These are phyloP conservation scores for Empidonax traillii DNA, from an alignment of 2,113 vertebrate species.

Conservation along the genomic window DNA sequence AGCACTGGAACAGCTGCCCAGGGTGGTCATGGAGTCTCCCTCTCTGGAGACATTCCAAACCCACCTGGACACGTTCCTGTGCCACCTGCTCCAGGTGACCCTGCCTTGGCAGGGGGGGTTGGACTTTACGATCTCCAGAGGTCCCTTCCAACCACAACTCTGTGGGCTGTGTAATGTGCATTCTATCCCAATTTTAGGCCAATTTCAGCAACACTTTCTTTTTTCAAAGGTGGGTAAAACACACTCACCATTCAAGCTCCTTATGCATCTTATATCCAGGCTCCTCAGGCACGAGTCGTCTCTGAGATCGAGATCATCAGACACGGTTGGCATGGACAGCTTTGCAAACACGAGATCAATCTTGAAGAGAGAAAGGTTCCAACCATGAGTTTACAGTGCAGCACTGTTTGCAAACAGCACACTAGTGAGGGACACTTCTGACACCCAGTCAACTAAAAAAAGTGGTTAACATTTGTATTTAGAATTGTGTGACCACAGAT, in stretches of 20 bases:
- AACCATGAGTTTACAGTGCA: not conserved
- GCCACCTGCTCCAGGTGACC: not conserved
- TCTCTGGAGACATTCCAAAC: not conserved
- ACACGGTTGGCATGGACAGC: constrained; percentile 86
- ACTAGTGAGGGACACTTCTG: not conserved
- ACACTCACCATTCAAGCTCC: constrained; percentile 92
- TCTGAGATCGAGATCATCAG: constrained; percentile 92
- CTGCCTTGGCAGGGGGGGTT: not conserved
- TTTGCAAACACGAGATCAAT: constrained; percentile 98
- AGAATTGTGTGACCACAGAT: not conserved
- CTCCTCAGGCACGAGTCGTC: constrained; percentile 90
- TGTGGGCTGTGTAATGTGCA: not conserved
- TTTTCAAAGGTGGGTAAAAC: not conserved
- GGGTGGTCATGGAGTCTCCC: accelerated
- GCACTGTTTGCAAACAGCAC: not conserved
- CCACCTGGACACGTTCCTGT: not conserved
- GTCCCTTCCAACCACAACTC: not conserved
- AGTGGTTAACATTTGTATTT: not conserved
- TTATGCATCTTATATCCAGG: constrained; percentile 94
- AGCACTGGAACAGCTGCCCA: not conserved
- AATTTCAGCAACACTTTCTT: not conserved
- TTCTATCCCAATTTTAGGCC: not conserved
- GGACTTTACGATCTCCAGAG: not conserved
- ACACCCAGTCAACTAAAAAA: not conserved
- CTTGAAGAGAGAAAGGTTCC: constrained; percentile 63